Evolutionary conservation across 2,797 vertebrate genomes (phyloP), one percentile per base, ranked within the genome.

Genomic region (Clamator glandarius): DNA sequence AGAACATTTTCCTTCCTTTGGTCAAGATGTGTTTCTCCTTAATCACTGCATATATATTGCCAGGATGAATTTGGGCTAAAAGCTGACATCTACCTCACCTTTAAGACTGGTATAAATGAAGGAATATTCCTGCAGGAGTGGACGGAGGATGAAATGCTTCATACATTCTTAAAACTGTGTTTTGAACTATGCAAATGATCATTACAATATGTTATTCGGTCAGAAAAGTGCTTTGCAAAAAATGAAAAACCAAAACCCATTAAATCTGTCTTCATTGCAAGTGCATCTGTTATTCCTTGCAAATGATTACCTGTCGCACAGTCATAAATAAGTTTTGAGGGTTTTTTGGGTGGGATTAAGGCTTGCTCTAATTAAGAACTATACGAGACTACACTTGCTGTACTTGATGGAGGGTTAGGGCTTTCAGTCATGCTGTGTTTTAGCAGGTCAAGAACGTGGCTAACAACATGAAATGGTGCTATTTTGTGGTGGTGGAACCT

Each of bases 201-300:
- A 75, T 96, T 95, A 87, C 28, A 92, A 94, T 90, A 77, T 72
- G 93, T 97, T 97, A 96, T 94, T 95, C 92, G 92, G 86, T 93
- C 93, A 93, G 87, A 92, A 92, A 72, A 93, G 87, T 87, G 80
- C 70, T 95, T 94, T 82, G 51, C 24, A 61, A 93, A 70, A 84
- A 59, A 46, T 25, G 39, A 36, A 11, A 16, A 12, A 42, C 41
- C 42, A 17, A 52, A 9, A 9, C 39, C 54, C 33, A 48, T 78
- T 54, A 84, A 87, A 89, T 94, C 55, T n/a, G 77, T 95, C 79
- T 94, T 94, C 89, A 75, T 95, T 86, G 51, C 76, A 91, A 64
- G 39, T 69, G 64, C 84, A 91, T 95, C 82, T 96, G 84, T 93
- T 96, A 82, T 93, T 96, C 92, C 74, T 94, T 82, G 36, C 66